Conservation (phyloP, 2,888 invertebrate genomes). For the Xanthostigma xanthostigma region DNA sequence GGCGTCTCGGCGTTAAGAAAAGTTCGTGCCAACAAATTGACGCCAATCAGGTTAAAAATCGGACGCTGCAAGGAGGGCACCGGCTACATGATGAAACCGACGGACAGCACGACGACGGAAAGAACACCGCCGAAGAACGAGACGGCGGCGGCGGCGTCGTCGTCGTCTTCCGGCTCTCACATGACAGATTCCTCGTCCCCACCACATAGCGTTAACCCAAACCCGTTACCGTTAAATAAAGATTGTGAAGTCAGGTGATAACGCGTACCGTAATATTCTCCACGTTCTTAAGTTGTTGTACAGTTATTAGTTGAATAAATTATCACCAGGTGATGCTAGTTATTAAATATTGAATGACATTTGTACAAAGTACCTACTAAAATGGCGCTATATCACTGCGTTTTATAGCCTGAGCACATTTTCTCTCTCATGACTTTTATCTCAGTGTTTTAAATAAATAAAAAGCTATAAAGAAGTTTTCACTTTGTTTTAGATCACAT, state of each 20-base stretch:
- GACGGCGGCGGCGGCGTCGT: slow-evolving; percentile 10
- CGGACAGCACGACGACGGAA: slow-evolving; percentile 16
- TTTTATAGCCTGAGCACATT: no score
- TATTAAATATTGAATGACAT: no score
- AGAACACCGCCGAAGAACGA: slow-evolving; percentile 6
- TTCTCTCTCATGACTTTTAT: no score
- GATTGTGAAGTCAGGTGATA: slow-evolving; percentile 85
- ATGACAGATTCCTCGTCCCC: slow-evolving; percentile 6
- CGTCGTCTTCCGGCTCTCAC: slow-evolving; percentile 8
- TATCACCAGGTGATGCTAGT: no score
- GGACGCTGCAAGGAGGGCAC: slow-evolving; percentile 68
- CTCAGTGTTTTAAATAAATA: no score
- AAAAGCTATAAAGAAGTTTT: background rate
- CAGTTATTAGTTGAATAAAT: no score
- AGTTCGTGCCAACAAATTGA: slow-evolving; percentile 49
- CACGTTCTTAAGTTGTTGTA: no score
- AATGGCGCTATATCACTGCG: no score
- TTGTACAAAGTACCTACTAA: no score
- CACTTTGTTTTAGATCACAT: slow-evolving; percentile 8
- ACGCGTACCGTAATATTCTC: slow-evolving; percentile 20
- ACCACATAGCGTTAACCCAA: slow-evolving; percentile 12
- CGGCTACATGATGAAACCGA: slow-evolving; percentile 41
- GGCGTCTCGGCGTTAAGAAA: slow-evolving; percentile 33
- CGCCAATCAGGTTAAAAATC: slow-evolving; percentile 72
- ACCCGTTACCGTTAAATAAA: slow-evolving; percentile 48